Base-by-base conservation (phyloP, 2,888 invertebrate genomes). In the Tenthredo notha region DNA sequence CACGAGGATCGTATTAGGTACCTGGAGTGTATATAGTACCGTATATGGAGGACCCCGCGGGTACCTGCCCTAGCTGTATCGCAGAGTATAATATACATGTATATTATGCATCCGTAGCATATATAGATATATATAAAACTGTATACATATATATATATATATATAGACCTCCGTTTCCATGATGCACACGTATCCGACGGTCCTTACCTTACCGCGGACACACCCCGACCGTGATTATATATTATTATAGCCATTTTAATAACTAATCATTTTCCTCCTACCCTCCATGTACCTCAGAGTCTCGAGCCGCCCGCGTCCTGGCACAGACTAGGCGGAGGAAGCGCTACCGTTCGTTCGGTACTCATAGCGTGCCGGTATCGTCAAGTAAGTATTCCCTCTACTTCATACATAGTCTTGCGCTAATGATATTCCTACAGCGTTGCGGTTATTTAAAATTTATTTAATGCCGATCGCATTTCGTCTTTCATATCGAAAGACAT, bases 241-340 rank as follows among this genome's bases (percentile, higher is more conserved):
- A 91, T 92, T 92, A 93, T 93, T 93, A 93, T 92, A 91, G 91
- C 91, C 91, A 93, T 93, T 93, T 93, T 93, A 93, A 93, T 93
- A 93, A 92, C 92, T 93, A 92, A 93, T 93, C 93, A 93, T 93
- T 93, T 92, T 91, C 90, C 90, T 89, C 84, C 86, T 90, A 87
- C 88, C 87, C 70, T 84, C 84, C 89, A 87, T 87, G 90, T 77
- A 61, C 80, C 80, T 25, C 29, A 61, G 72, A 80, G 47, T 54
- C 33, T 43, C 21, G 75, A 50, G 33, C 77, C 50, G 77, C 47
- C 50, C 50, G 77, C n/a, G 72, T 43, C 72, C n/a, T 43, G 72
- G 43, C 72, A 21, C 72, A 40, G 43, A 29, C 47, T n/a, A 77
- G 58, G 61, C 65, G 25, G 61, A 80, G 58, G 61, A 90, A 89